These are phyloP conservation scores for Geococcyx californianus DNA, from an alignment of 2,113 vertebrate species.

Conservation along the genomic window DNA sequence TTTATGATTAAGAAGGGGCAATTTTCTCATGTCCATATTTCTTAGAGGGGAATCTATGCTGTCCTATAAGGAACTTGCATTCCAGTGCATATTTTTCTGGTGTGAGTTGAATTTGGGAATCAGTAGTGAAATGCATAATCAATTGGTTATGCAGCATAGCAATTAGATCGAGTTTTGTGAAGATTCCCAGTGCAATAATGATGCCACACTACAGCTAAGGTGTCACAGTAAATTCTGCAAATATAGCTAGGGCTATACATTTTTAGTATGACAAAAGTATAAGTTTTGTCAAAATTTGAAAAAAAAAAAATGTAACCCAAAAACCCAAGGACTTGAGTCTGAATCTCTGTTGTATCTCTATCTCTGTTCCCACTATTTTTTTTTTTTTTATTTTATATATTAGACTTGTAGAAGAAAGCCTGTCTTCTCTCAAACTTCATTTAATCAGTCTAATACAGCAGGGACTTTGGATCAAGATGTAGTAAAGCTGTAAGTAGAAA, in stretches of 20 bases:
- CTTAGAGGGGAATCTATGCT: conserved; percentile 29
- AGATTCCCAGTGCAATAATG: not conserved
- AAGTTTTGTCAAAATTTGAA: not conserved
- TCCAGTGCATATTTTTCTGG: conserved; percentile 38
- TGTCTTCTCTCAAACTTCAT: not conserved
- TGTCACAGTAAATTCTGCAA: not conserved
- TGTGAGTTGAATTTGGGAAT: conserved; percentile 13
- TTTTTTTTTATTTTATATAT: not conserved
- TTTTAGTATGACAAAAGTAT: not conserved
- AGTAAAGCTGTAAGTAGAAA: not conserved
- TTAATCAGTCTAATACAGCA: not conserved
- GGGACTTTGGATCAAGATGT: not conserved
- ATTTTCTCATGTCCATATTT: conserved; percentile 47
- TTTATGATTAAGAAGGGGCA: conserved; percentile 63
- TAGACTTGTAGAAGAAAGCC: not conserved
- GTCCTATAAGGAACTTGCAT: conserved; percentile 35
- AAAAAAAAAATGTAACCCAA: not conserved
- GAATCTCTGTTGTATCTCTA: not conserved
- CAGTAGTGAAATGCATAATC: conserved; percentile 40
- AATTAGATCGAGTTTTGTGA: conserved; percentile 45
- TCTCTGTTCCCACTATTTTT: not conserved
- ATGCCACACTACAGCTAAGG: not conserved
- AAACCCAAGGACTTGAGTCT: not conserved
- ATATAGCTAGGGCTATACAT: not conserved
- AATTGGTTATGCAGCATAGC: conserved; percentile 36